Conservation (phyloP, 2,113 vertebrate genomes). For the Fukomys damarensis region DNA sequence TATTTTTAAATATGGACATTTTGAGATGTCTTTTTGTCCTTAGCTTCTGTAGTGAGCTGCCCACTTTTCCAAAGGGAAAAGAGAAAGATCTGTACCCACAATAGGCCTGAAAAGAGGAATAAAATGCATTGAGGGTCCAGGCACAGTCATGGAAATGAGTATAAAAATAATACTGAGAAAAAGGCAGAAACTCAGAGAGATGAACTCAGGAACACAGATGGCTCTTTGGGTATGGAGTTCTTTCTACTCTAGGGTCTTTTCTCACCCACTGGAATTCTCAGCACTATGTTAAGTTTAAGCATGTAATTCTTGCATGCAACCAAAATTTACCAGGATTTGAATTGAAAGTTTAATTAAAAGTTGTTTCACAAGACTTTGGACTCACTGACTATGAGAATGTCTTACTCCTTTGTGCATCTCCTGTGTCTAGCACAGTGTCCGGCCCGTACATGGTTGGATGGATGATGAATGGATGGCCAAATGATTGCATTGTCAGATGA, state of each 20-base stretch:
- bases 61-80: neutral
- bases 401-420: neutral
- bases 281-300: neutral
- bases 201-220: constrained; percentile 20
- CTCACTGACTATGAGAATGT: neutral
- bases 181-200: neutral
- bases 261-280: neutral
- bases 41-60: neutral
- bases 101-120: neutral
- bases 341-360: constrained; percentile 32
- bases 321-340: constrained; percentile 37
- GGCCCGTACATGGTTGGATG: neutral
- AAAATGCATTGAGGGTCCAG: neutral
- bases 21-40: constrained; percentile 42
- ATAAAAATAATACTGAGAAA: neutral
- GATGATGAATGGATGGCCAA: neutral
- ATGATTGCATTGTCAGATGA: neutral
- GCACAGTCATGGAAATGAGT: neutral
- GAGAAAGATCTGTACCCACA: constrained; percentile 36
- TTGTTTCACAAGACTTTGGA: neutral
- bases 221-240: neutral
- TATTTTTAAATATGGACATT: constrained; percentile 43
- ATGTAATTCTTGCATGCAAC: neutral
- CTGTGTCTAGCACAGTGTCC: neutral
- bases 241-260: constrained; percentile 16